phyloP scores from a whole-genome alignment of 2,888 invertebrate species.

The Candidula unifasciata region DNA sequence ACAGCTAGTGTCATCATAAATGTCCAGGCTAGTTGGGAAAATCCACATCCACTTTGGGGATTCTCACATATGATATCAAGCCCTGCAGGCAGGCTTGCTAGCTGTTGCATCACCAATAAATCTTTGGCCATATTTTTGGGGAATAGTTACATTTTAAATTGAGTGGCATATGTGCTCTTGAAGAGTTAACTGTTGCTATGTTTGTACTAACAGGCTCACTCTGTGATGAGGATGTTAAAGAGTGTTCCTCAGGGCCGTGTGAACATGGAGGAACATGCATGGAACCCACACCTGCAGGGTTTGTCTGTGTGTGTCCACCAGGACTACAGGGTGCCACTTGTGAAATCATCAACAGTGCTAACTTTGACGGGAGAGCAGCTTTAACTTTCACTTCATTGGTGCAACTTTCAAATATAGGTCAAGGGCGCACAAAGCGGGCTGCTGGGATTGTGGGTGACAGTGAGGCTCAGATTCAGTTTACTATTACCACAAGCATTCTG shows the following conservation, averaged over 20 bases:
- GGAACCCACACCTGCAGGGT: conserved; percentile 86
- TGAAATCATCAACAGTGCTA: conserved; percentile 64
- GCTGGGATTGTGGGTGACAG: conserved; percentile 21
- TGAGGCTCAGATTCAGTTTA: conserved; percentile 56
- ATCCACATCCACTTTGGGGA: too few species aligned
- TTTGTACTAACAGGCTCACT: conserved; percentile 54
- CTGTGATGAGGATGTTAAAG: conserved; percentile 64
- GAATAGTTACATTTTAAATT: neutral
- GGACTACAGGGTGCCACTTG: conserved; percentile 68
- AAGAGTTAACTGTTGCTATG: neutral
- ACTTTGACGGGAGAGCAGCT: conserved; percentile 65
- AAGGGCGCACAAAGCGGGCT: conserved; percentile 20
- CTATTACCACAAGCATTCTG: conserved; percentile 64
- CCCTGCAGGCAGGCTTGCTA: too few species aligned
- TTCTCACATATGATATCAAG: too few species aligned
- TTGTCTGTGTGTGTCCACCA: conserved; percentile 66
- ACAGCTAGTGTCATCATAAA: too few species aligned
- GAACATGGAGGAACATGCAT: conserved; percentile 94
- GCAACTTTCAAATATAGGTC: neutral
- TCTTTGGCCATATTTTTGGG: too few species aligned
- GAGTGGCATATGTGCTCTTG: neutral
- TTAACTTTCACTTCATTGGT: conserved; percentile 57
- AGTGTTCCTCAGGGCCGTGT: conserved; percentile 82
- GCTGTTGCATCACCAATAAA: too few species aligned
- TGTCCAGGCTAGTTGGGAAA: too few species aligned